Percentiles rank a stretch among this genome's conserved stretches.
Evolutionary conservation across 2,113 vertebrate species (phyloP).

Genomic region (Podocnemis expansa): DNA sequence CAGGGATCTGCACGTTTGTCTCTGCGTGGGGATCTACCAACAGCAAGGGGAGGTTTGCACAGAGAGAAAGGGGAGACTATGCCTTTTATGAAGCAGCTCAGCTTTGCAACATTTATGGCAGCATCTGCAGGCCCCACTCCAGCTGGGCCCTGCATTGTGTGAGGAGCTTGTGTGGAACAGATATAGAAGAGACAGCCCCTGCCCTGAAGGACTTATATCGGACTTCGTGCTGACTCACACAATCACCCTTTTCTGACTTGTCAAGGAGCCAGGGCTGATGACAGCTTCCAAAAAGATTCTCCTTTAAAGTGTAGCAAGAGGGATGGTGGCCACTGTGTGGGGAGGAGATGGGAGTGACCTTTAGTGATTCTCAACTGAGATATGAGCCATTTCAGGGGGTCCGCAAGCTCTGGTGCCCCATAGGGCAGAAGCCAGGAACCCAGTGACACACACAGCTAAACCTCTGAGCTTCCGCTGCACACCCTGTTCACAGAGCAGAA

Average conservation of each 20-base stretch:
- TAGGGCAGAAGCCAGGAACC: too few relatives aligned
- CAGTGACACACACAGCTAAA: too few relatives aligned
- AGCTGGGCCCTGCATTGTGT: background rate
- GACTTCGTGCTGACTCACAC: fast-evolving
- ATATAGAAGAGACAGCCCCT: background rate
- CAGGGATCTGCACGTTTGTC: too few relatives aligned
- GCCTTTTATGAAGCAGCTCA: background rate
- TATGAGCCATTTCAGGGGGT: too few relatives aligned
- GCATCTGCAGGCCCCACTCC: background rate
- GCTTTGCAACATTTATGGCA: background rate
- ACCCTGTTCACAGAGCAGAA: too few relatives aligned
- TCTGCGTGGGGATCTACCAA: too few relatives aligned
- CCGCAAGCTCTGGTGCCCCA: too few relatives aligned
- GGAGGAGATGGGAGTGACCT: slow-evolving; percentile 34
- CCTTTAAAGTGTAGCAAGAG: background rate
- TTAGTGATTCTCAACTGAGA: background rate
- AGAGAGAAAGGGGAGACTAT: background rate
- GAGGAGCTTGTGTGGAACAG: background rate
- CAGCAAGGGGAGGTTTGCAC: background rate
- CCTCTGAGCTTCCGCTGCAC: too few relatives aligned
- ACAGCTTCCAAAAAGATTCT: background rate
- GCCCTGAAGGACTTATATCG: fast-evolving
- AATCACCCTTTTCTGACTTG: background rate
- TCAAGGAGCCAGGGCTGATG: background rate
- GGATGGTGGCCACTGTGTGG: slow-evolving; percentile 27